Conservation (phyloP, 2,888 invertebrate species). For the Leptinotarsa haldemani region DNA sequence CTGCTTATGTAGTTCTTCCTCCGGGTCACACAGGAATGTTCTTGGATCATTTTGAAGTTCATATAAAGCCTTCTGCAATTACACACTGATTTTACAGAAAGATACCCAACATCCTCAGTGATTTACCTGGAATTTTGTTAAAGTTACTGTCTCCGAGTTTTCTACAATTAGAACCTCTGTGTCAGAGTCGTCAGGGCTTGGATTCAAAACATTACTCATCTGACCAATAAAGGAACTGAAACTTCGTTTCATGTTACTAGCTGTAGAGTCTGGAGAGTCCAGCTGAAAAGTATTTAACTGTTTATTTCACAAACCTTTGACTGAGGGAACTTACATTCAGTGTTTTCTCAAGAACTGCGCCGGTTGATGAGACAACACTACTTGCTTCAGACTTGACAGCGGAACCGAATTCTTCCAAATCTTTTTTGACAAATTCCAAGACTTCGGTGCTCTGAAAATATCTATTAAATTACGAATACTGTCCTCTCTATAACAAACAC, state of each 20-base stretch:
- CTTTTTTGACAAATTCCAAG: conserved; percentile 81
- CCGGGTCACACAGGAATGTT: conserved; percentile 79
- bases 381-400: conserved; percentile 79
- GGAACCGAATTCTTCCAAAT: conserved; percentile 79
- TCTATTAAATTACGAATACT: conserved; percentile 8
- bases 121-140: conserved; percentile 70
- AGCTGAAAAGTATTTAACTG: conserved; percentile 66
- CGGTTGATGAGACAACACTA: conserved; percentile 74
- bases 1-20: conserved; percentile 67
- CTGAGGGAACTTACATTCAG: conserved; percentile 69
- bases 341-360: conserved; percentile 76
- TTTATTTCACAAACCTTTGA: background rate
- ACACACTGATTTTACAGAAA: conserved; percentile 10
- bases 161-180: conserved; percentile 77
- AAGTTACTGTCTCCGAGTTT: conserved; percentile 74
- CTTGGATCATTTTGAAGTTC: conserved; percentile 78
- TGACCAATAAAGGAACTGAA: conserved; percentile 78
- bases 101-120: background rate
- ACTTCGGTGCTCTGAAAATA: conserved; percentile 75
- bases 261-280: conserved; percentile 78
- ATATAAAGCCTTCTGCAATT: conserved; percentile 72
- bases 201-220: conserved; percentile 77
- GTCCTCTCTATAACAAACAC: conserved; percentile 9
- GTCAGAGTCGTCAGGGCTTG: conserved; percentile 76
- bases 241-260: conserved; percentile 78